Percentiles rank a stretch among this genome's conserved stretches.
Evolutionary conservation across 2,888 invertebrate species (phyloP).

Genomic region (Busseola fusca): DNA sequence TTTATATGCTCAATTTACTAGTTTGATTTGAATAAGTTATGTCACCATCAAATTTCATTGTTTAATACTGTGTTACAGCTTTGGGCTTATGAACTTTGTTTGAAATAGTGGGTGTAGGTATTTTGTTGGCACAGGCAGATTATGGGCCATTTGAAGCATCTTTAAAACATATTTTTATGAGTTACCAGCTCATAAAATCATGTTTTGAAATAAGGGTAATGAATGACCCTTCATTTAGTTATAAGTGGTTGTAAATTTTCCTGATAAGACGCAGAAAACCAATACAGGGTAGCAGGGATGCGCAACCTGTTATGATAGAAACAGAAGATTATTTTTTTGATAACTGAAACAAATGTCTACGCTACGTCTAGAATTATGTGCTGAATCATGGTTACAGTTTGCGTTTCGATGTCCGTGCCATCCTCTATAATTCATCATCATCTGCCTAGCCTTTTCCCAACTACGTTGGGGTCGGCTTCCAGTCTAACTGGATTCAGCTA

Average conservation of each 20-base stretch:
- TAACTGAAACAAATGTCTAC: not conserved
- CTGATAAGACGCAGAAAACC: not conserved
- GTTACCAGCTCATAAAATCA: not conserved
- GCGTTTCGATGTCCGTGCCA: not conserved
- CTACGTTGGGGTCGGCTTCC: too few species aligned
- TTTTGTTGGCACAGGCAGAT: constrained; percentile 11
- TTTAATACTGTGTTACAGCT: constrained; percentile 57
- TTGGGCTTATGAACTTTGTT: constrained; percentile 31
- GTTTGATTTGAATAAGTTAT: constrained; percentile 60
- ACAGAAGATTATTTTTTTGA: not conserved
- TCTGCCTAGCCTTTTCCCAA: too few species aligned
- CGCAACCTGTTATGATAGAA: too few species aligned
- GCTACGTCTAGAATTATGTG: not conserved
- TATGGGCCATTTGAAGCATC: not conserved
- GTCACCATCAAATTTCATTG: constrained; percentile 60
- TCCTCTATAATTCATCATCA: too few species aligned
- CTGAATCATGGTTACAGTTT: not conserved
- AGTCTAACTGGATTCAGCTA: too few species aligned
- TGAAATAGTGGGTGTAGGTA: not conserved
- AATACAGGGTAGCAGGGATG: not conserved
- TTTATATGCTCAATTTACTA: constrained; percentile 58
- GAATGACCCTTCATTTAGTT: not conserved
- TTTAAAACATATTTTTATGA: not conserved
- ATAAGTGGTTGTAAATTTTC: not conserved
- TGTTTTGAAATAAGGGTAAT: not conserved